Conservation (phyloP, 2,797 vertebrate species). For the Melanitta fusca region DNA sequence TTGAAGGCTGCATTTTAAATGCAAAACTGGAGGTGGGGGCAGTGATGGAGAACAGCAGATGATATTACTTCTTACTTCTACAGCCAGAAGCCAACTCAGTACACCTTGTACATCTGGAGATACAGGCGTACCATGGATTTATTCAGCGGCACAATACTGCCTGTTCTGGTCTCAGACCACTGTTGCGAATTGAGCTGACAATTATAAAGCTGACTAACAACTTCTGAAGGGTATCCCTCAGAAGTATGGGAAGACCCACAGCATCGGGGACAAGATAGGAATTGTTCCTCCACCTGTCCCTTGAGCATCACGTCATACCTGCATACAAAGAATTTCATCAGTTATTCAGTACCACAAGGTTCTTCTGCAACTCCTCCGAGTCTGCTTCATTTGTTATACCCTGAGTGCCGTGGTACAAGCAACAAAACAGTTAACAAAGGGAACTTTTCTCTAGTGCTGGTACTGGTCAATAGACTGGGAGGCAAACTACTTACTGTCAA, state of each 20-base stretch:
- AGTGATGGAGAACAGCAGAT: background rate
- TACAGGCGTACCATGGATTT: background rate
- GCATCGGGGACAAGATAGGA: background rate
- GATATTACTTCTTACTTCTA: background rate
- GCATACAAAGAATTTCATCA: background rate
- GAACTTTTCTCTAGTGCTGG: background rate
- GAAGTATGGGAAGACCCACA: background rate
- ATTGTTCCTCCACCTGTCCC: background rate
- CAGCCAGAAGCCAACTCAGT: background rate
- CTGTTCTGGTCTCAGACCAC: background rate
- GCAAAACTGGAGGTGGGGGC: background rate
- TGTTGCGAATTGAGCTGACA: background rate
- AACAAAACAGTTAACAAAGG: background rate
- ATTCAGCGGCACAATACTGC: background rate
- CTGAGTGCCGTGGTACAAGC: accelerated
- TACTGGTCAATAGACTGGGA: background rate
- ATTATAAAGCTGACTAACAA: background rate
- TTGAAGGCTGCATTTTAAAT: background rate
- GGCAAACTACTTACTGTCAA: background rate
- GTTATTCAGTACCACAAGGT: background rate
- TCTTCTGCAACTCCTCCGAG: background rate
- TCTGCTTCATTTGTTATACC: background rate
- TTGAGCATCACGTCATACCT: background rate
- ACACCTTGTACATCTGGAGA: background rate
- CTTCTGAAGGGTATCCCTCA: background rate